These are phyloP conservation scores for Neodiprion lecontei DNA, from an alignment of 1,140 invertebrate species.

Conservation along the genomic window DNA sequence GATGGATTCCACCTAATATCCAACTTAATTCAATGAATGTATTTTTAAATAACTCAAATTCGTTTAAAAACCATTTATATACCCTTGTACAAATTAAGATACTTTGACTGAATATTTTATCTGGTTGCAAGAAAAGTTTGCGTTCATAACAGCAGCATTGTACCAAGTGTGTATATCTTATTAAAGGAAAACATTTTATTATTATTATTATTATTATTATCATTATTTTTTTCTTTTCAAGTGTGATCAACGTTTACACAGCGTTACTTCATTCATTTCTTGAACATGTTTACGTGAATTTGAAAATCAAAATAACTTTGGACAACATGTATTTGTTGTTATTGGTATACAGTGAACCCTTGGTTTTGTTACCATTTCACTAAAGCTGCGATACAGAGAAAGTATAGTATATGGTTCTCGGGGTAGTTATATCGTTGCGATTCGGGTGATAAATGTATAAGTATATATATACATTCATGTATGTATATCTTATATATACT, in stretches of 20 bases:
- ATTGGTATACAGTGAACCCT: background rate
- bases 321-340: background rate
- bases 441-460: slow-evolving; percentile 18
- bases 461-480: background rate
- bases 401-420: background rate
- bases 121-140: background rate
- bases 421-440: slow-evolving; percentile 9
- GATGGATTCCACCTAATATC: background rate
- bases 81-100: background rate
- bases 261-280: background rate
- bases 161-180: background rate
- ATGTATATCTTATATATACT: background rate
- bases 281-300: background rate
- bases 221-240: background rate
- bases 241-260: background rate
- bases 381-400: background rate
- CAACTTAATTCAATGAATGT: background rate
- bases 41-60: background rate
- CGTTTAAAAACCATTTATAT: background rate
- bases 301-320: background rate
- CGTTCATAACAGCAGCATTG: slow-evolving; percentile 1
- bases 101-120: slow-evolving; percentile 8
- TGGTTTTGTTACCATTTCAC: background rate
- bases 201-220: background rate
- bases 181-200: too few relatives aligned